phyloP scores from a whole-genome alignment of 2,797 vertebrate species.

The Coilia nasus region DNA sequence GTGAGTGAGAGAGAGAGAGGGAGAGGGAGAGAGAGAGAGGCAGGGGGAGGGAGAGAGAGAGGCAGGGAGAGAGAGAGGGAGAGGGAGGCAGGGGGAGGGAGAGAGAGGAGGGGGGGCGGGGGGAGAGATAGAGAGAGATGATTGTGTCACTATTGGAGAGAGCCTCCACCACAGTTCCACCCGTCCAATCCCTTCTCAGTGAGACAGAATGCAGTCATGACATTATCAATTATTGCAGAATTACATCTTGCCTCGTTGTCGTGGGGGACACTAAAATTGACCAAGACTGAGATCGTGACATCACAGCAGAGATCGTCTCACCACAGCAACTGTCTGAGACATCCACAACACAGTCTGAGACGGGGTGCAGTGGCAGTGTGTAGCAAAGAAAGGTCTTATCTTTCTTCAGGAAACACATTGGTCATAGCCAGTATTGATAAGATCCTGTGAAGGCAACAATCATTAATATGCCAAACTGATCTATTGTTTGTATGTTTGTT shows the following conservation, averaged over 20 bases:
- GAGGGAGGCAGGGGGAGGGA: background rate
- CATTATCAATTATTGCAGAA: background rate
- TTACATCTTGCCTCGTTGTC: background rate
- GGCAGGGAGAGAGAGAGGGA: background rate
- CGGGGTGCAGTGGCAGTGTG: background rate
- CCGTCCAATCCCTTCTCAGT: background rate
- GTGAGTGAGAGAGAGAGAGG: background rate
- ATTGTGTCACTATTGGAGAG: too few relatives aligned
- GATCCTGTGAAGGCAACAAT: background rate
- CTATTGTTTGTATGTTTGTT: background rate
- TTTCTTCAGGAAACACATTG: slow-evolving; percentile 10
- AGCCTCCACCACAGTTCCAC: background rate
- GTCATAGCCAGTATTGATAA: background rate
- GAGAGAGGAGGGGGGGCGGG: too few relatives aligned
- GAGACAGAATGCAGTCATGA: background rate
- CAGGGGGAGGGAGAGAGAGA: background rate
- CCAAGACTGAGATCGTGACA: background rate
- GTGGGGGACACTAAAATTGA: background rate
- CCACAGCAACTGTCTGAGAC: background rate
- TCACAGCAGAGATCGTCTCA: too few relatives aligned
- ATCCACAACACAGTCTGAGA: background rate
- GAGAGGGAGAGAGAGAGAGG: background rate
- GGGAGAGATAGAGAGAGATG: background rate
- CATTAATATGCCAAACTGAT: background rate
- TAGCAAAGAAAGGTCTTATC: background rate